A percentile compares a stretch with the other conserved stretches of the same genome.
Conservation (phyloP, 2,113 vertebrate genomes). For the Catagonus wagneri region DNA sequence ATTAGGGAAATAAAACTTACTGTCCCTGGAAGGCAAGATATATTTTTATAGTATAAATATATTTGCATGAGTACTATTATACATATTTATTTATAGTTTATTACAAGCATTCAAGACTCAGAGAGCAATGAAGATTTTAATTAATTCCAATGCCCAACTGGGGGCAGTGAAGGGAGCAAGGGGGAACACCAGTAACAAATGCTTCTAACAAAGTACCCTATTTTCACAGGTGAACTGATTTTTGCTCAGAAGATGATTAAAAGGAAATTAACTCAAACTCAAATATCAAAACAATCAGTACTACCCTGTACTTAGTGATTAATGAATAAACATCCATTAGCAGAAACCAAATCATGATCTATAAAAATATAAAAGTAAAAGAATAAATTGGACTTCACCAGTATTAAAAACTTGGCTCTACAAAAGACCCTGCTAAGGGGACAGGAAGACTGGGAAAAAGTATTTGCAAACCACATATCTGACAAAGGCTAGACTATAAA, state of each 20-base stretch:
- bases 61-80: background rate
- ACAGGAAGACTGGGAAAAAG: background rate
- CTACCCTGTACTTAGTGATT: background rate
- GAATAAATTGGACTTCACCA: background rate
- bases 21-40: background rate
- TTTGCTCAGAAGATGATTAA: background rate
- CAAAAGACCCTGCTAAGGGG: background rate
- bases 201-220: background rate
- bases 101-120: background rate
- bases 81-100: background rate
- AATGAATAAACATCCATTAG: background rate
- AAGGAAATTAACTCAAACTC: background rate
- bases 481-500: background rate
- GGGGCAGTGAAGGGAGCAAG: background rate
- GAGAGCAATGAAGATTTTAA: slow-evolving; percentile 36
- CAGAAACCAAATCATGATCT: background rate
- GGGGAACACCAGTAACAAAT: background rate
- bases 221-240: background rate
- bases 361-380: slow-evolving; percentile 1
- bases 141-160: background rate
- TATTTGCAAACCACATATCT: background rate
- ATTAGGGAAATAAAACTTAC: slow-evolving; percentile 8
- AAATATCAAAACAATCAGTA: no score
- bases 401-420: background rate
- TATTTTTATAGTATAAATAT: background rate